Evolutionary conservation across 2,797 vertebrate species (phyloP), one percentile per base, ranked within the genome.

Genomic region (Pangasius krempfi): DNA sequence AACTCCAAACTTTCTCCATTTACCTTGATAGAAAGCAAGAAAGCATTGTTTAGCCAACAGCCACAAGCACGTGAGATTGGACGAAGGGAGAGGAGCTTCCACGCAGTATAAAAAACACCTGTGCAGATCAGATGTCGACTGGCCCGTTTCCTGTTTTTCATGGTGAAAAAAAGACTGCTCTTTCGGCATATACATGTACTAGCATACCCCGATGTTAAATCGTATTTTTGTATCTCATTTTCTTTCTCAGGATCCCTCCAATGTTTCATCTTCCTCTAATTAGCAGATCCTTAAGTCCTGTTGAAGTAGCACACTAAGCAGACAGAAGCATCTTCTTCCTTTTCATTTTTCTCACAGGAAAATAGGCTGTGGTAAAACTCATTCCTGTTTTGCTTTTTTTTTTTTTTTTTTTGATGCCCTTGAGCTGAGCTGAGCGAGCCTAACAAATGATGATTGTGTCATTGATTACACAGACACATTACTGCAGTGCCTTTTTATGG

Each of bases 361-460:
- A 22, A 76, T 27, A 50, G 25, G 12, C 44, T 76, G 22, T 75
- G 22, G 40, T 75, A 47, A 5, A 47, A 40, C 40, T 27, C 4
- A 13, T 40, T 75, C 37, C 37, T 22, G 64, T 33, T 68, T 33
- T 68, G 3, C 44, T 73, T 56, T 52, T 3, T 52, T 54, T 54
- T 14, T 2, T 5, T 40, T 12, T 40, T 4, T 40, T 40, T 40
- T 73, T 20, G 3, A 73, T 44, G 37, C 22, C 70, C 18, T 73
- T 37, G 30, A 47, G 44, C 44, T 62, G 5, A 47, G 73, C 37
- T 50, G 12, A 50, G 73, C 25, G 12, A 76, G 44, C 12, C 27
- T n/a, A 73, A 73, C 66, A 73, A 73, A 73, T 22, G 9, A 73
- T 44, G 37, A 78, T 78, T 52, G 75, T 78, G 75, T 78, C 75